phyloP scores from a whole-genome alignment of 2,888 invertebrate species.

The Stictocephala bisonia region DNA sequence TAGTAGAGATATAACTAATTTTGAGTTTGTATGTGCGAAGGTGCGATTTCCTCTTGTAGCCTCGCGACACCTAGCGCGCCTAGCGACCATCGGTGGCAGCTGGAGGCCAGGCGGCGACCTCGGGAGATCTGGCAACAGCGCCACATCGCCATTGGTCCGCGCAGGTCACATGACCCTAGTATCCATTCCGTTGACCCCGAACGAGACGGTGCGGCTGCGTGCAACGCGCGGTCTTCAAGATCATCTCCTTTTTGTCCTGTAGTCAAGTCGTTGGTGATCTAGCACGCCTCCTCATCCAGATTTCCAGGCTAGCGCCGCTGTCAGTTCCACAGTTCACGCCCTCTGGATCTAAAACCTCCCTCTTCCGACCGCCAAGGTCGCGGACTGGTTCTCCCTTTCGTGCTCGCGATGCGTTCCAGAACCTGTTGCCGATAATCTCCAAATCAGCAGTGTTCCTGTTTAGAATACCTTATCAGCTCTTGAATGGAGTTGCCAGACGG shows the following conservation, averaged over 20 bases:
- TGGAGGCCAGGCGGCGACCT: constrained; percentile 17
- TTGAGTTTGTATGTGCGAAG: too few relatives aligned
- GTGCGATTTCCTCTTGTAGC: background rate
- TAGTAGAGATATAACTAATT: too few relatives aligned
- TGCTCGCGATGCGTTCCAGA: background rate
- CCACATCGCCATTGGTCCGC: constrained; percentile 19
- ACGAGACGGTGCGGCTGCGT: background rate
- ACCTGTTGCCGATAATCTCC: background rate
- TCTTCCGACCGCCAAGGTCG: background rate
- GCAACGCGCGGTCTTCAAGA: constrained; percentile 8
- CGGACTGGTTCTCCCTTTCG: background rate
- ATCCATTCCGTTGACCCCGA: constrained; percentile 41
- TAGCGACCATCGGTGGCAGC: background rate
- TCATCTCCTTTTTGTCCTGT: constrained; percentile 25
- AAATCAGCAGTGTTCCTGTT: constrained; percentile 13
- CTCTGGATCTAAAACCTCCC: background rate
- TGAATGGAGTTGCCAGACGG: too few relatives aligned
- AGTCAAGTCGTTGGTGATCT: too few relatives aligned
- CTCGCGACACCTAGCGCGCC: too few relatives aligned
- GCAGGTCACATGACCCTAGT: constrained; percentile 35
- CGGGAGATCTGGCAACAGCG: constrained; percentile 35
- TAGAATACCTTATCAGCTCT: constrained; percentile 10
- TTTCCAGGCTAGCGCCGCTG: too few relatives aligned
- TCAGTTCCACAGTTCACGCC: too few relatives aligned
- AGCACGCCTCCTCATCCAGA: too few relatives aligned